Conservation (phyloP, 2,113 vertebrate species). For the Oncorhynchus clarkii region DNA sequence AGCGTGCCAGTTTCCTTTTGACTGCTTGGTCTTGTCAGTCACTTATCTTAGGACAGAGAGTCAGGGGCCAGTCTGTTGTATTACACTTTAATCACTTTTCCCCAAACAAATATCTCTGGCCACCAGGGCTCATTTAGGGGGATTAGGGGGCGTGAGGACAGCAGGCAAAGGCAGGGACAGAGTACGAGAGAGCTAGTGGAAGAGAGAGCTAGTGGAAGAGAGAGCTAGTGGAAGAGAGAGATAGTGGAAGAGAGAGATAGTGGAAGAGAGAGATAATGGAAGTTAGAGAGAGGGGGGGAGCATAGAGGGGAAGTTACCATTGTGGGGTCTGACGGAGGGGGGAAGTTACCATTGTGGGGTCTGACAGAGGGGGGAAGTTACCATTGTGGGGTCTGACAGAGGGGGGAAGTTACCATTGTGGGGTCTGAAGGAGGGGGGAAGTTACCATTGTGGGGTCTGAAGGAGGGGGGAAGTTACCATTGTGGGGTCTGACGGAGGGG, state of each 20-base stretch:
- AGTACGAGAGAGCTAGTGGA: background rate
- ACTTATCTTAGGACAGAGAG: slow-evolving; percentile 15
- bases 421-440: no score
- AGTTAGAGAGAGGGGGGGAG: background rate
- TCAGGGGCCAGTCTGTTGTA: slow-evolving; percentile 20
- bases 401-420: no score
- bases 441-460: no score
- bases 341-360: no score
- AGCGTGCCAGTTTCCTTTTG: slow-evolving; percentile 21
- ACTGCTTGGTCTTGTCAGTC: slow-evolving; percentile 26
- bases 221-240: background rate
- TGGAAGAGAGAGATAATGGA: background rate
- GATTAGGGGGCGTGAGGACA: slow-evolving; percentile 13
- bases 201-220: slow-evolving; percentile 12
- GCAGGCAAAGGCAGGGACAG: slow-evolving; percentile 1
- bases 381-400: no score
- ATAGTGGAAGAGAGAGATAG: background rate
- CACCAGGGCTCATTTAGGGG: slow-evolving; percentile 28
- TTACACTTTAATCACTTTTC: slow-evolving; percentile 44
- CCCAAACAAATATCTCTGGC: slow-evolving; percentile 43
- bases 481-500: no score
- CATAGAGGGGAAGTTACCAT: background rate
- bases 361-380: background rate
- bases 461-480: no score
- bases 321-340: background rate